Percentiles rank a stretch among this genome's conserved stretches.
These are phyloP conservation scores for Eurypyga helias DNA, from an alignment of 2,113 vertebrate genomes.

Conservation along the genomic window DNA sequence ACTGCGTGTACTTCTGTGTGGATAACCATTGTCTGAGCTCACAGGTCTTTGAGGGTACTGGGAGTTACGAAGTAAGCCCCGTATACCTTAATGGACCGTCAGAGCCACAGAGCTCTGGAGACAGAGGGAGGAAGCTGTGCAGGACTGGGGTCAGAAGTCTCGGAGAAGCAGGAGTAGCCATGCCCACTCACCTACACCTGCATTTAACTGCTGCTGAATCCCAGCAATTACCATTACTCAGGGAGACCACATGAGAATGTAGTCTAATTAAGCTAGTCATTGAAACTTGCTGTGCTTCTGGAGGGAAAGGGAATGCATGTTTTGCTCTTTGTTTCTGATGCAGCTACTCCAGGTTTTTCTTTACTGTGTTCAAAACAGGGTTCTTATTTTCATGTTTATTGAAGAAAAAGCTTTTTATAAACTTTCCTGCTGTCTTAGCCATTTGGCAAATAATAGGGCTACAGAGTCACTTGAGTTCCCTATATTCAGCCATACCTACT, in stretches of 20 bases:
- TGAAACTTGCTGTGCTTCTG: background rate
- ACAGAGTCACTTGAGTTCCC: background rate
- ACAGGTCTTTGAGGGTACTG: background rate
- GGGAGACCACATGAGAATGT: background rate
- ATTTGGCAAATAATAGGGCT: background rate
- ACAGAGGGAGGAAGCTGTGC: background rate
- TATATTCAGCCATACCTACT: background rate
- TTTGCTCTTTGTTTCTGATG: background rate
- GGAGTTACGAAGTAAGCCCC: background rate
- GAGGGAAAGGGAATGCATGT: background rate
- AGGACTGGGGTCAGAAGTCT: background rate
- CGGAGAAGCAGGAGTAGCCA: background rate
- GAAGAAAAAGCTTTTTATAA: background rate
- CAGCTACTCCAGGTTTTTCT: background rate
- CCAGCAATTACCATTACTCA: background rate
- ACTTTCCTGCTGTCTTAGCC: background rate
- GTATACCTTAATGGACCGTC: background rate
- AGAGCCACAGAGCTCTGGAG: background rate
- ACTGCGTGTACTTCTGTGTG: background rate
- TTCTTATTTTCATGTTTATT: background rate
- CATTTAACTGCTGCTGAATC: background rate
- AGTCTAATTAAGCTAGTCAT: background rate
- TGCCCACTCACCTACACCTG: background rate
- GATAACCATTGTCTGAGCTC: background rate
- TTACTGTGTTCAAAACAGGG: background rate